Evolutionary conservation across 2,888 invertebrate species (phyloP), one percentile per base, ranked within the genome.

Genomic region (Labia minor): DNA sequence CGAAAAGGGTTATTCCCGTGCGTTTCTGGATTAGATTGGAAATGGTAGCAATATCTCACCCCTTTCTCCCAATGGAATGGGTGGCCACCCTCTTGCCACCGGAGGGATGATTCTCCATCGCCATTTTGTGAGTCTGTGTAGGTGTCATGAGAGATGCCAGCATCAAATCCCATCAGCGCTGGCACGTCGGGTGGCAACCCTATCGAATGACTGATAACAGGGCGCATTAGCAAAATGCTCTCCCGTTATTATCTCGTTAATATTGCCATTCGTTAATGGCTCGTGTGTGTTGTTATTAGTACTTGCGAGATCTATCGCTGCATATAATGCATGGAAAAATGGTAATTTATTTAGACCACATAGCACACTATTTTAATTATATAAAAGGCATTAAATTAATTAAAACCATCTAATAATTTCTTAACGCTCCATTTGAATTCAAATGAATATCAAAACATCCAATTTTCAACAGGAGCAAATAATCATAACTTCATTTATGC

Each of bases 241-340:
- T 49, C n/a, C 49, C 49, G 49, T 49, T 49, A 49, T 49, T 49
- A 49, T 49, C 49, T 49, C 49, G 49, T 49, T 49, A 49, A 49
- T 49, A 49, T 49, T 49, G 49, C 49, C 49, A 49, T 49, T 49
- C 49, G 49, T 49, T 49, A 49, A 49, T 49, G 49, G 49, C 49
- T 49, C 14, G 49, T 49, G 49, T 49, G 49, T 49, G 49, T 49
- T 49, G 49, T 49, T 49, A 49, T 49, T 49, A 49, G 49, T 49
- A 49, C 49, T 49, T 3, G 14, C 14, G n/a, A 49, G 49, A 49
- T 49, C 49, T 49, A 49, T 26, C 26, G 26, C 26, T 26, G 26
- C 26, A 26, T 26, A 26, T 49, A 49, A 49, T 49, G 49, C 49
- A n/a, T 11, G 49, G n/a, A 49, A 49, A 49, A 49, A 49, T 49